Conservation (phyloP, 2,888 invertebrate species). For the Nycteola revayana region DNA sequence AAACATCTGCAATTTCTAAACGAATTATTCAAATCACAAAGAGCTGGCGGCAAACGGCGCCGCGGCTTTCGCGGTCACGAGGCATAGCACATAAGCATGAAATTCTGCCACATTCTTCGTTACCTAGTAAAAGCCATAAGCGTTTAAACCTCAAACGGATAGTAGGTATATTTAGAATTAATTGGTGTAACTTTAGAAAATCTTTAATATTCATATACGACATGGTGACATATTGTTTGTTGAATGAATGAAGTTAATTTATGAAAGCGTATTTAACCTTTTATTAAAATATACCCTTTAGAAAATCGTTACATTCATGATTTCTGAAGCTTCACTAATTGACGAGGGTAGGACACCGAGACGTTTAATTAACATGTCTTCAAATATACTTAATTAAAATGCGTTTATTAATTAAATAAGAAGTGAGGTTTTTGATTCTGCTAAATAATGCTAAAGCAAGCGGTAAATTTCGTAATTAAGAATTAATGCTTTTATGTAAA, state of each 20-base stretch:
- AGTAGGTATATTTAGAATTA: too few species aligned
- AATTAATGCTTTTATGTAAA: conserved; percentile 1
- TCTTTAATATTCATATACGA: too few species aligned
- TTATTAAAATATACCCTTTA: conserved; percentile 19
- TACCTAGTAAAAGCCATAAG: too few species aligned
- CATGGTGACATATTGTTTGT: too few species aligned
- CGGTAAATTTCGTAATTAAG: neutral
- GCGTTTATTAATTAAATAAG: conserved; percentile 15
- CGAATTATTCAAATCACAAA: too few species aligned
- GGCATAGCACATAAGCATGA: too few species aligned
- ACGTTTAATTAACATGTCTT: conserved; percentile 29
- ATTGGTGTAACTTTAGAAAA: too few species aligned
- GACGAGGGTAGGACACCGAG: conserved; percentile 36
- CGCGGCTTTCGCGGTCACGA: too few species aligned
- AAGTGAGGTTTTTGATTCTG: neutral
- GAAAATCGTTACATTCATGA: conserved; percentile 31
- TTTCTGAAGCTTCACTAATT: conserved; percentile 35
- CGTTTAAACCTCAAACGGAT: too few species aligned
- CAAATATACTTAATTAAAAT: conserved; percentile 19
- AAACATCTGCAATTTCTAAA: too few species aligned
- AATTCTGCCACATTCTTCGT: too few species aligned
- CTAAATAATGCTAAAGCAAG: neutral
- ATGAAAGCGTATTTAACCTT: conserved; percentile 17
- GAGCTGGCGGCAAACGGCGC: too few species aligned
- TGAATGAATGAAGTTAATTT: conserved; percentile 1